Evolutionary conservation across 2,888 invertebrate species (phyloP).

Genomic region (Chloroclystis v-ata): DNA sequence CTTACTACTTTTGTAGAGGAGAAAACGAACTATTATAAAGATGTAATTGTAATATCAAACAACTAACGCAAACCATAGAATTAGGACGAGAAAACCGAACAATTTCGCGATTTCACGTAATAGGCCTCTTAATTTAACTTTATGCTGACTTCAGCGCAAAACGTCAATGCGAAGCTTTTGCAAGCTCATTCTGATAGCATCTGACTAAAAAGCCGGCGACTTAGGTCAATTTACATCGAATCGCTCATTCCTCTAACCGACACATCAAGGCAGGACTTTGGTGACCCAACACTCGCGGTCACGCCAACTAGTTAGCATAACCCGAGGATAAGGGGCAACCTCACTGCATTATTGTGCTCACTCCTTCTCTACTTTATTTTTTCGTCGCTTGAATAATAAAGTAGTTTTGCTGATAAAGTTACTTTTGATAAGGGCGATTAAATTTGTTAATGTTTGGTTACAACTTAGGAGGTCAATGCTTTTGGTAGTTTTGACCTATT

Average conservation of each 20-base stretch:
- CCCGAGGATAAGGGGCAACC: constrained; percentile 59
- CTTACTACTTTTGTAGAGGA: no score
- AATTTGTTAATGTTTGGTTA: constrained; percentile 21
- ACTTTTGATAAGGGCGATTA: constrained; percentile 20
- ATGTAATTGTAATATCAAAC: no score
- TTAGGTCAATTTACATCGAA: constrained; percentile 14
- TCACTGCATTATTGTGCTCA: constrained; percentile 54
- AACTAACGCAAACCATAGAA: no score
- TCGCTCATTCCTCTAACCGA: constrained; percentile 17
- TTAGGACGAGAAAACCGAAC: no score
- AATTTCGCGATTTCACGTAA: no score
- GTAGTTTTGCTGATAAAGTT: constrained; percentile 27
- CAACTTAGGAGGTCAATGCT: constrained; percentile 9
- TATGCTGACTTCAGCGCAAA: no score
- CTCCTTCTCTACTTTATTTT: constrained; percentile 46
- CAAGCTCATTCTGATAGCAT: constrained; percentile 5
- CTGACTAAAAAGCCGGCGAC: constrained; percentile 10
- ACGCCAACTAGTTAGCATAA: constrained; percentile 69
- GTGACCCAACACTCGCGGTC: constrained; percentile 28
- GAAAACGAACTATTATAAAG: no score
- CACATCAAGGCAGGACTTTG: constrained; percentile 11
- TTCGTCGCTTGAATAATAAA: constrained; percentile 32
- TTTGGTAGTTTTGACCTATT: constrained; percentile 8
- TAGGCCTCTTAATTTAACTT: no score
- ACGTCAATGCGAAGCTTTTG: background rate